Percentiles rank a stretch among this genome's conserved stretches.
phyloP scores from a whole-genome alignment of 2,888 invertebrate species.

The Flexamia atlantica region DNA sequence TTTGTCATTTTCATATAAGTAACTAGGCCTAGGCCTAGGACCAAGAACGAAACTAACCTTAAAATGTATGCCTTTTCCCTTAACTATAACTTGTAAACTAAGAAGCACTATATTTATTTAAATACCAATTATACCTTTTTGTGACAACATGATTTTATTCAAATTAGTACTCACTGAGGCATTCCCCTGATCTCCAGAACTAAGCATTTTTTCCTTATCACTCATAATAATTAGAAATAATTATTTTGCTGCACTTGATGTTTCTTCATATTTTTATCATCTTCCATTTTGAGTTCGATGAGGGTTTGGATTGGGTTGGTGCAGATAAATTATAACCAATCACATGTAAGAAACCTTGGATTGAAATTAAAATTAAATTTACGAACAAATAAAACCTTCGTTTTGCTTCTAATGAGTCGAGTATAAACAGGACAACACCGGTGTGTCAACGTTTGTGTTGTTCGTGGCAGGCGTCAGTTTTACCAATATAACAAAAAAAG shows the following conservation, averaged over 20 bases:
- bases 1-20: too few species aligned
- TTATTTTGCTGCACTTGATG: not conserved
- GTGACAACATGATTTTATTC: not conserved
- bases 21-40: too few species aligned
- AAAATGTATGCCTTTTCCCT: too few species aligned
- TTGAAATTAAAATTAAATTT: not conserved
- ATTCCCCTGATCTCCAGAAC: not conserved
- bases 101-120: too few species aligned
- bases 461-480: not conserved
- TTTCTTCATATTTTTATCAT: not conserved
- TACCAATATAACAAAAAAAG: not conserved
- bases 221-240: not conserved
- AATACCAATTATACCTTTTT: too few species aligned
- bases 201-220: conserved; percentile 28
- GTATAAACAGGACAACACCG: not conserved
- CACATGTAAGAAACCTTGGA: not conserved
- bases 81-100: too few species aligned
- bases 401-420: not conserved
- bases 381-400: not conserved
- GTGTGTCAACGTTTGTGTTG: not conserved
- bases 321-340: not conserved
- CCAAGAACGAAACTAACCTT: too few species aligned
- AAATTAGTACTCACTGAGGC: not conserved
- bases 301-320: not conserved
- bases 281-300: not conserved